Conservation (phyloP, 1,140 invertebrate species). For the Sminthurides bifidus region DNA sequence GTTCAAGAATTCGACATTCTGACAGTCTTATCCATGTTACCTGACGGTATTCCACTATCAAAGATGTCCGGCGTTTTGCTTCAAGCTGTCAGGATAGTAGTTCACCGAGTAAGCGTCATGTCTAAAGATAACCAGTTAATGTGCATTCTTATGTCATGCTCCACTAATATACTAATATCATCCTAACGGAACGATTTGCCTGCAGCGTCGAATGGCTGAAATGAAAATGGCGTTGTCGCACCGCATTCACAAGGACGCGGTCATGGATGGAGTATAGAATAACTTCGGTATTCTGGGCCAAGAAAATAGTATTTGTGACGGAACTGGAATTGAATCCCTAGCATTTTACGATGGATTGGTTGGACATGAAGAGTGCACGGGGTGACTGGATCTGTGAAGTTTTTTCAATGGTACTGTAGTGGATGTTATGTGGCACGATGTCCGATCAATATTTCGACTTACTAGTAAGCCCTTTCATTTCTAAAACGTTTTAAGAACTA, state of each 20-base stretch:
- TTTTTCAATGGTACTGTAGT: slow-evolving; percentile 56
- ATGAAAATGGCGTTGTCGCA: slow-evolving; percentile 11
- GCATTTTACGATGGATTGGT: slow-evolving; percentile 19
- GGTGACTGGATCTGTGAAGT: too few species aligned
- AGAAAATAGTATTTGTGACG: slow-evolving; percentile 23
- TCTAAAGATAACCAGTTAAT: background rate
- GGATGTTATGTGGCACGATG: slow-evolving; percentile 69
- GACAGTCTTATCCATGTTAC: slow-evolving; percentile 20
- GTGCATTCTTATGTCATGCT: background rate
- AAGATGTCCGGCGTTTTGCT: slow-evolving; percentile 8
- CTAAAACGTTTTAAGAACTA: too few species aligned
- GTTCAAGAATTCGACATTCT: slow-evolving; percentile 28
- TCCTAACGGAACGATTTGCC: background rate
- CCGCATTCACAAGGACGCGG: slow-evolving; percentile 12
- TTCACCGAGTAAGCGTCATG: slow-evolving; percentile 7
- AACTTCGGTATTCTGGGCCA: slow-evolving; percentile 16
- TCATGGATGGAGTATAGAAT: slow-evolving; percentile 8
- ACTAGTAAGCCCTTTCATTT: too few species aligned
- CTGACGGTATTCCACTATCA: slow-evolving; percentile 25
- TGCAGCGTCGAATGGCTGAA: slow-evolving; percentile 9
- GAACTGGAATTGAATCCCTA: slow-evolving; percentile 17
- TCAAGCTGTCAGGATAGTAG: slow-evolving; percentile 5
- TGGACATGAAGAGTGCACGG: slow-evolving; percentile 23
- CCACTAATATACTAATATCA: too few species aligned
- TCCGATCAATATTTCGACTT: too few species aligned